Base-by-base conservation (phyloP, 2,797 vertebrate genomes). In the Ptychobarbus kaznakovi region DNA sequence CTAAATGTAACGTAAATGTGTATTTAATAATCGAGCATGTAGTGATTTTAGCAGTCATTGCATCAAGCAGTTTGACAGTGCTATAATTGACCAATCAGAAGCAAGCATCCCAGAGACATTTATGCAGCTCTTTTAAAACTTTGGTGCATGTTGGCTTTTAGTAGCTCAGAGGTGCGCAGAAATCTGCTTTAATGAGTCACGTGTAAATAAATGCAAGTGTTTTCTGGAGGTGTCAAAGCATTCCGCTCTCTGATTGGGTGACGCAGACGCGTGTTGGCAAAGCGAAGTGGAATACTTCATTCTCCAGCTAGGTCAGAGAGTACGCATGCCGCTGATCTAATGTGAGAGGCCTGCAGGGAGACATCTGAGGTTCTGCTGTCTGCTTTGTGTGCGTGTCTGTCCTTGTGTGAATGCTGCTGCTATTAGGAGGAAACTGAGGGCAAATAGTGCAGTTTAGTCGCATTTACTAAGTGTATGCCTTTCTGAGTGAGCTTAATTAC, bases 281-380 rank as follows among this genome's bases (percentile, higher is more conserved):
- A 40, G 66, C 44, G 51, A 69, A 46, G 63, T 32, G 28, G 51
- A 70, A 42, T 70, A 46, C 44, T 35, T 83, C 8, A 75, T 65
- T 78, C 51, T 87, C 15, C 51, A 85, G 80, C 77, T 86, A 81
- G 88, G 89, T 69, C 77, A 81, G 75, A 80, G 61, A 63, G 86
- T 83, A 86, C 70, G 85, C 85, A 69, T 40, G 44, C 86, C 86
- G 87, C 89, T 80, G 84, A 93, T 91, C 42, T 90, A 89, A 92
- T 88, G 90, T 91, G 92, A 92, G 87, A 88, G 88, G 91, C 91
- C 90, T 93, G 63, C 84, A 77, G 91, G 92, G 92, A 92, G 89
- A 89, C 90, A 90, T 91, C 88, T 80, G 86, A 90, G 89, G 87
- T 32, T 32, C 32, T 2, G 32, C 32, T 32, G 46, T 69, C 79